A percentile compares a stretch with the other conserved stretches of the same genome.
Evolutionary conservation across 2,888 invertebrate genomes (phyloP).

Genomic region (Heliconius charithonia): DNA sequence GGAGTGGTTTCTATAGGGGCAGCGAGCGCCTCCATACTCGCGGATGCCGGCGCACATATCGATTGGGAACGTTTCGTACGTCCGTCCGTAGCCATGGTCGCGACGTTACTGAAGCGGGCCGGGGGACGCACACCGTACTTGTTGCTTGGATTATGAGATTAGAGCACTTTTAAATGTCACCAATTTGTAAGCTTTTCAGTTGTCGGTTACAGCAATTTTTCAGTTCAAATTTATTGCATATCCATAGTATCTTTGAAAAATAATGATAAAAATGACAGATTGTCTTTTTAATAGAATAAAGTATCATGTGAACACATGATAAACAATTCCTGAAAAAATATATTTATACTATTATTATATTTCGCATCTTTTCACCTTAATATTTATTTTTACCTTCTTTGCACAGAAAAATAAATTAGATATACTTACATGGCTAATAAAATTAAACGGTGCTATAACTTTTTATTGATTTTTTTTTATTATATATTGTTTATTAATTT

Average conservation of each 20-base stretch:
- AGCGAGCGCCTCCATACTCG: slow-evolving; percentile 86
- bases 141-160: slow-evolving; percentile 73
- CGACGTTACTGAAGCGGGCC: slow-evolving; percentile 75
- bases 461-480: too few relatives aligned
- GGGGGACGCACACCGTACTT: slow-evolving; percentile 62
- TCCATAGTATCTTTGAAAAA: background rate
- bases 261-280: background rate
- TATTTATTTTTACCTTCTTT: background rate
- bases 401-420: background rate
- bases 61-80: slow-evolving; percentile 89
- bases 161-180: slow-evolving; percentile 69
- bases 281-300: background rate
- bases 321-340: background rate
- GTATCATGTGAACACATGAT: background rate
- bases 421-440: background rate
- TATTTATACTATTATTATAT: background rate
- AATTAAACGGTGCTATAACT: background rate
- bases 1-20: slow-evolving; percentile 82
- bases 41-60: slow-evolving; percentile 88
- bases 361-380: background rate
- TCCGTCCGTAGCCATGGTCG: slow-evolving; percentile 86
- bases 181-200: slow-evolving; percentile 56
- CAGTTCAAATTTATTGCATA: background rate
- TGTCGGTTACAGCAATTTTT: slow-evolving; percentile 36
- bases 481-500: too few relatives aligned